A percentile compares a stretch with the other conserved stretches of the same genome.
Conservation (phyloP, 2,797 vertebrate species). For the Siniperca undulata region DNA sequence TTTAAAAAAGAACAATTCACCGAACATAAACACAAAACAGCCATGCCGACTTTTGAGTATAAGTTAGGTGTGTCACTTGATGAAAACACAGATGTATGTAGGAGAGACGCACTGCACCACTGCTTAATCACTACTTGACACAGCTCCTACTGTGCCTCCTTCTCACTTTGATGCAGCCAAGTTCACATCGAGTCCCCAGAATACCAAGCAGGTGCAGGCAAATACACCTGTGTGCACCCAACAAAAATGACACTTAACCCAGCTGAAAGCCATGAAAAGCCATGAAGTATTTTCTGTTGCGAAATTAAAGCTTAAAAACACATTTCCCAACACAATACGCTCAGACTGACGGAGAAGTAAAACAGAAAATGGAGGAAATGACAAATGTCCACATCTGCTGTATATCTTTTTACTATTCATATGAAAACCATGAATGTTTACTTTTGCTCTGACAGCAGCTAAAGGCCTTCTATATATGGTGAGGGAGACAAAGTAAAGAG, state of each 20-base stretch:
- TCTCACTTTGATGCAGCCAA: constrained; percentile 15
- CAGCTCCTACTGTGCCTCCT: constrained; percentile 31
- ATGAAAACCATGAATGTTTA: neutral
- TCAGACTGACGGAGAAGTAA: neutral
- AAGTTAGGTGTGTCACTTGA: neutral
- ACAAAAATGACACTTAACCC: neutral
- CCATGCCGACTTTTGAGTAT: neutral
- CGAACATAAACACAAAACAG: neutral
- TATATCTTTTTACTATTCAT: neutral
- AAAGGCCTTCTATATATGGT: neutral
- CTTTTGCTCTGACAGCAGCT: neutral
- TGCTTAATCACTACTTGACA: constrained; percentile 31
- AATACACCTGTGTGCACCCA: neutral
- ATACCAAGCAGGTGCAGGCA: constrained; percentile 1
- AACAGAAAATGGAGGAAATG: neutral
- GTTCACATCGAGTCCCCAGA: constrained; percentile 19
- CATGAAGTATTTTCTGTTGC: neutral
- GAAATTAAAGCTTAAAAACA: neutral
- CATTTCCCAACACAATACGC: neutral
- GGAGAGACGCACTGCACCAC: constrained; percentile 32
- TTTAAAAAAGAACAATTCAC: neutral
- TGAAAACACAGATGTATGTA: neutral
- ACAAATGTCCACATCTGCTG: neutral
- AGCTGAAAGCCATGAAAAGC: neutral
- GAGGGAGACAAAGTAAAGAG: neutral